phyloP scores from a whole-genome alignment of 2,113 vertebrate genomes.

The Crocuta crocuta region DNA sequence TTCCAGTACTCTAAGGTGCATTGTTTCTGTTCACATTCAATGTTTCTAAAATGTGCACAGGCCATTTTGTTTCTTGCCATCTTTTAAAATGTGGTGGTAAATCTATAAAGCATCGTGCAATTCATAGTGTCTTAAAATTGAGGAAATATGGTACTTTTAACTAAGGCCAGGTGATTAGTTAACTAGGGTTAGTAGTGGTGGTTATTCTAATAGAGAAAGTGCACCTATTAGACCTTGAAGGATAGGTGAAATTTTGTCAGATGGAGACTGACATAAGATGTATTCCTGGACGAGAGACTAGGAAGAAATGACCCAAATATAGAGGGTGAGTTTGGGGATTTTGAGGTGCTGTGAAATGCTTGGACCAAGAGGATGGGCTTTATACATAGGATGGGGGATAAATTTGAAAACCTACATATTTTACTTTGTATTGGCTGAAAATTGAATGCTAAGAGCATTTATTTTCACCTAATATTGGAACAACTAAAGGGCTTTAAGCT shows the following conservation, averaged over 20 bases:
- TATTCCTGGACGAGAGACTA: neutral
- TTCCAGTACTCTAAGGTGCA: neutral
- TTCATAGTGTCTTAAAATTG: neutral
- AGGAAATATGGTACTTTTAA: neutral
- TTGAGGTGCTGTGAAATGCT: neutral
- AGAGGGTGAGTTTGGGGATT: neutral
- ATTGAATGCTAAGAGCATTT: neutral
- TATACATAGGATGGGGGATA: neutral
- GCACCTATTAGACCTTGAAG: neutral
- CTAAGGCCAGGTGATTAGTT: neutral
- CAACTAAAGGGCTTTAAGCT: neutral
- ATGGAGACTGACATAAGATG: neutral
- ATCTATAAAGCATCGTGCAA: neutral
- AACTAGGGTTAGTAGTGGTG: neutral
- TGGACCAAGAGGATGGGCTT: neutral
- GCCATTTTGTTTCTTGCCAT: neutral
- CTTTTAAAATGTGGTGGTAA: neutral
- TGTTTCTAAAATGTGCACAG: neutral
- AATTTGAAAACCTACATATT: neutral
- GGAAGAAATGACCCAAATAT: neutral
- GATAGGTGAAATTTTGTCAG: neutral
- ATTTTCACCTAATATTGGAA: neutral
- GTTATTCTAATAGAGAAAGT: neutral
- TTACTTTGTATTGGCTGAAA: neutral
- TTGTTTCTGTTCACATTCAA: neutral